These are phyloP conservation scores for Sanderia malayensis DNA, from an alignment of 30 jellyfish, hydroid and myxozoan species.

Conservation along the genomic window DNA sequence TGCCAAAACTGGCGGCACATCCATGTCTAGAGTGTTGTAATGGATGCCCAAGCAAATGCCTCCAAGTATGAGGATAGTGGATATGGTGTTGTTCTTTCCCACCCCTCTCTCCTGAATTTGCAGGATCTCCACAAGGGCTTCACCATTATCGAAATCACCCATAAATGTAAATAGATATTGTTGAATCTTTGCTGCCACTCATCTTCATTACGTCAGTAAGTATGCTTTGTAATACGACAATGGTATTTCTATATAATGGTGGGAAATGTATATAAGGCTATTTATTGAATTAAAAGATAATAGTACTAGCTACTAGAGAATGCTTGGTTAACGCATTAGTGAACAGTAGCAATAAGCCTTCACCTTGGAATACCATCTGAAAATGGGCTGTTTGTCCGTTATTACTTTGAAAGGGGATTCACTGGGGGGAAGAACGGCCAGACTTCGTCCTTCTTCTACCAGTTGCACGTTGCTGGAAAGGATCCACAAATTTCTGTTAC, in stretches of 20 bases:
- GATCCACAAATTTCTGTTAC: not conserved
- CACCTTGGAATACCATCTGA: not conserved
- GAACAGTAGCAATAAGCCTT: no score
- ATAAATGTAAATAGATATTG: no score
- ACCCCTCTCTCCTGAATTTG: not conserved
- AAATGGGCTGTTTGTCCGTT: not conserved
- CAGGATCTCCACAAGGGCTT: not conserved
- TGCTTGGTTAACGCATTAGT: no score
- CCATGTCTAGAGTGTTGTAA: not conserved
- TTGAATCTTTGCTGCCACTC: no score
- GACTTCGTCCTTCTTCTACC: not conserved
- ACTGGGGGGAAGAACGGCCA: not conserved
- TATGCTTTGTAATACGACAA: no score
- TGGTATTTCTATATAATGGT: no score
- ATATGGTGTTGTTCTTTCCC: not conserved
- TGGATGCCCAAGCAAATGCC: not conserved
- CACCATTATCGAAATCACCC: not conserved
- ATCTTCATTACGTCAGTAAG: no score
- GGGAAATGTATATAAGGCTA: no score
- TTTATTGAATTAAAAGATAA: no score
- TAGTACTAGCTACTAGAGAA: no score
- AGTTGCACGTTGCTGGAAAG: not conserved
- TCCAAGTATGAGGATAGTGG: not conserved
- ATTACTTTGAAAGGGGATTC: not conserved
- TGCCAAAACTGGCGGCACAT: not conserved